Evolutionary conservation across 2,113 vertebrate genomes (phyloP).

Genomic region (Neodontobutis hainanensis): DNA sequence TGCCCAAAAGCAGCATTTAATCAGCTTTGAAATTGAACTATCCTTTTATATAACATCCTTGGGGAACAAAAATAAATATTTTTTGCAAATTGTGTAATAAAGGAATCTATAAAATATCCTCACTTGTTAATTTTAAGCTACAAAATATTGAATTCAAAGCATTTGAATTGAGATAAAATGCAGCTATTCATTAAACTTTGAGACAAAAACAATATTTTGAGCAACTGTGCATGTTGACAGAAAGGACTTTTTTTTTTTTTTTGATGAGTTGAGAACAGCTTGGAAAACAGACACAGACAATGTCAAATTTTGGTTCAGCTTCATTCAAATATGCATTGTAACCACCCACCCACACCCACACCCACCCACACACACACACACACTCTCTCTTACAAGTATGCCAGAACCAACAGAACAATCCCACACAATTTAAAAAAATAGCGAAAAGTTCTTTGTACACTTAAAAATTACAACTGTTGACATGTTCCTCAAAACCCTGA

Average conservation of each 20-base stretch:
- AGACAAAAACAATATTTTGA: slow-evolving; percentile 10
- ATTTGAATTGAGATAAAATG: slow-evolving; percentile 5
- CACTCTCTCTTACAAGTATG: slow-evolving; percentile 50
- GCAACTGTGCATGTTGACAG: slow-evolving; percentile 47
- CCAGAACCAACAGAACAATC: slow-evolving; percentile 59
- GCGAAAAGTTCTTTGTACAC: slow-evolving; percentile 68
- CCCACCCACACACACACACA: slow-evolving; percentile 4
- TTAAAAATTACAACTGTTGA: slow-evolving; percentile 41
- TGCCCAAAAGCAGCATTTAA: slow-evolving; percentile 13
- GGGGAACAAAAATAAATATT: no score
- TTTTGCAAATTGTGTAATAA: no score
- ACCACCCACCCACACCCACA: slow-evolving; percentile 26
- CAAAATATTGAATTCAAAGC: slow-evolving; percentile 26
- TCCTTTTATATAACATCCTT: neutral
- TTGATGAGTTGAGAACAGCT: slow-evolving; percentile 6
- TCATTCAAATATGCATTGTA: slow-evolving; percentile 67
- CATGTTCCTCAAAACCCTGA: slow-evolving; percentile 41
- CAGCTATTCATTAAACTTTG: neutral
- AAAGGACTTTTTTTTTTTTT: neutral
- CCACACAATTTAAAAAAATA: slow-evolving; percentile 72
- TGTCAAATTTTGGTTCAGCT: slow-evolving; percentile 70
- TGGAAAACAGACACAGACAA: slow-evolving; percentile 48
- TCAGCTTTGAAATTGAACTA: slow-evolving; percentile 46
- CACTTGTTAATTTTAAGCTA: slow-evolving; percentile 17
- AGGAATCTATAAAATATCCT: no score